Percentiles rank a stretch among this genome's conserved stretches.
phyloP scores from a whole-genome alignment of 2,113 vertebrate genomes.

The Neotoma lepida region DNA sequence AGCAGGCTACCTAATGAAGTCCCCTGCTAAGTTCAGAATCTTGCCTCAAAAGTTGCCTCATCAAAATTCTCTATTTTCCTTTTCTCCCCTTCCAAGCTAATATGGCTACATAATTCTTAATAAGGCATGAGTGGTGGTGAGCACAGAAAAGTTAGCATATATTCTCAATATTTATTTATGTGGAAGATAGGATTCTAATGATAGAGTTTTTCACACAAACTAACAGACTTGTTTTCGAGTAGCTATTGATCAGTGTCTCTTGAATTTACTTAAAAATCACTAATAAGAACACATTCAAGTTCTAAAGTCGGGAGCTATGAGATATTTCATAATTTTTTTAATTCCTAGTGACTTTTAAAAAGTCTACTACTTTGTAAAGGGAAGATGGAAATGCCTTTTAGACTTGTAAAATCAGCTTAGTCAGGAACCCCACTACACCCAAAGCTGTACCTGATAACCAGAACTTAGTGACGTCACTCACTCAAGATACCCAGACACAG shows the following conservation, averaged over 20 bases:
- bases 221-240: not conserved
- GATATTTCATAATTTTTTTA: not conserved
- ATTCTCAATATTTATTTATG: not conserved
- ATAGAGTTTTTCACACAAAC: not conserved
- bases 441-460: not conserved
- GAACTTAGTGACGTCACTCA: not conserved
- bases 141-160: constrained; percentile 27
- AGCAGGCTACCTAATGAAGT: not conserved
- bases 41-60: not conserved
- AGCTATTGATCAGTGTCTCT: not conserved
- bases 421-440: not conserved
- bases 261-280: not conserved
- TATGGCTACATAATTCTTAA: constrained; percentile 15
- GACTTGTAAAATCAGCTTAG: not conserved
- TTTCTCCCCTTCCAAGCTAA: constrained; percentile 3
- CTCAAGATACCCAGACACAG: not conserved
- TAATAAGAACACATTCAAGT: not conserved
- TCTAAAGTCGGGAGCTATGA: not conserved
- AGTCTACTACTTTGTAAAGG: not conserved
- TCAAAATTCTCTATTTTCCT: not conserved
- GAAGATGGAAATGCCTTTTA: not conserved
- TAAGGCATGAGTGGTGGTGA: not conserved
- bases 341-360: constrained; percentile 16
- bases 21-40: constrained; percentile 45
- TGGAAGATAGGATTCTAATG: not conserved